Conservation (phyloP, 1,140 invertebrate species). For the Ceratina japonica region DNA sequence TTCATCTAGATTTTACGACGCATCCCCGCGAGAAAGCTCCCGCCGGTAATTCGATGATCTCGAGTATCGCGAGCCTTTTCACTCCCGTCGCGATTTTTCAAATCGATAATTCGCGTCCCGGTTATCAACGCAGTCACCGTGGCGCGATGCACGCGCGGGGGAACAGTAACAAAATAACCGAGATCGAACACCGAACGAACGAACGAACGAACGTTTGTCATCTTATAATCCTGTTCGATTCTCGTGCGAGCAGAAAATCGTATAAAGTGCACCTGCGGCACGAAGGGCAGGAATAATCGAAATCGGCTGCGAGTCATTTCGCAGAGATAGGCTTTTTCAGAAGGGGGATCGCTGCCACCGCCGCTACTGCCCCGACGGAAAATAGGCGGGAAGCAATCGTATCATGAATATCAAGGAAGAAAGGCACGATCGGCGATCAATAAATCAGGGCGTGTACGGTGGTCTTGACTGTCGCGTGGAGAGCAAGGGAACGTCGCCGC, state of each 20-base stretch:
- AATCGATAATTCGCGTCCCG: too few relatives aligned
- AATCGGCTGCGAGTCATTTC: neutral
- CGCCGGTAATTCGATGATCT: slow-evolving; percentile 31
- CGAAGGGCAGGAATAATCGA: slow-evolving; percentile 9
- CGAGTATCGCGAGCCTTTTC: neutral
- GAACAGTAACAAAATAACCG: too few relatives aligned
- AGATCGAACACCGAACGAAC: neutral
- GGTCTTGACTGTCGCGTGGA: slow-evolving; percentile 26
- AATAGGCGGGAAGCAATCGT: slow-evolving; percentile 43
- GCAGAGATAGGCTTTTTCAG: neutral
- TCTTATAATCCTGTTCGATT: neutral
- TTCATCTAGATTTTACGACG: slow-evolving; percentile 45
- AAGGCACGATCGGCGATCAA: slow-evolving; percentile 53
- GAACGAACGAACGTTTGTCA: neutral
- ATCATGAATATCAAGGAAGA: slow-evolving; percentile 39
- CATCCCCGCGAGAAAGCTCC: slow-evolving; percentile 16
- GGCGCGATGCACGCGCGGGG: too few relatives aligned
- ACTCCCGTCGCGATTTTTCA: neutral
- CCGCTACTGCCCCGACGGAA: neutral
- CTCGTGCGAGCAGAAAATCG: neutral
- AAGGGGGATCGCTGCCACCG: neutral
- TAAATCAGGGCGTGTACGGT: slow-evolving; percentile 60
- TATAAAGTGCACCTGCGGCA: slow-evolving; percentile 2
- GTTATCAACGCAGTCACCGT: too few relatives aligned
- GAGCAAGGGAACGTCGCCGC: slow-evolving; percentile 16